Evolutionary conservation across 2,113 vertebrate species (phyloP).

Genomic region (Caracal caracal): DNA sequence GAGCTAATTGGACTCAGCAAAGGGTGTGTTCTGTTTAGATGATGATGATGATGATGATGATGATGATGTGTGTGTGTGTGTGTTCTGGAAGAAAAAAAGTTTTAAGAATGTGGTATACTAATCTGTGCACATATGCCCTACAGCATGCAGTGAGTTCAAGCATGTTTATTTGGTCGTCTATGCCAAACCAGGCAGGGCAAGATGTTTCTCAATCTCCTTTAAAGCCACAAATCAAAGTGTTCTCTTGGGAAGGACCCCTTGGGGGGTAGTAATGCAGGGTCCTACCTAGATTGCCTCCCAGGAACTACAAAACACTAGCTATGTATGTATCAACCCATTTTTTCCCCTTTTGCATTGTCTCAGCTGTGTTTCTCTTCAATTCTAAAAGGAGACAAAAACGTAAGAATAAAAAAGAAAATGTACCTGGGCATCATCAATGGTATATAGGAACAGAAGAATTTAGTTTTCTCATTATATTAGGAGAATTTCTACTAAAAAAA

Average conservation of each 20-base stretch:
- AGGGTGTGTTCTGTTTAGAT: neutral
- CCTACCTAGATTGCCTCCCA: neutral
- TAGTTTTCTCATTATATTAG: neutral
- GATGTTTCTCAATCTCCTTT: neutral
- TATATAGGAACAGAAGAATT: neutral
- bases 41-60: too few relatives aligned
- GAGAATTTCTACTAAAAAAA: neutral
- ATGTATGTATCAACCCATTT: neutral
- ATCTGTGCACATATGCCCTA: constrained; percentile 27
- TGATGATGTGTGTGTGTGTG: neutral
- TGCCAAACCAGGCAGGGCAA: neutral
- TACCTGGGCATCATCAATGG: neutral
- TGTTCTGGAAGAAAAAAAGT: constrained; percentile 13
- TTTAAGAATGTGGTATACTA: neutral
- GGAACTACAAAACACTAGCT: neutral
- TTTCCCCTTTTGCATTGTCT: neutral
- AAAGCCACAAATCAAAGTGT: neutral
- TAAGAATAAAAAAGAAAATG: neutral
- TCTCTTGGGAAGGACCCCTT: neutral
- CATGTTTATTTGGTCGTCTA: neutral
- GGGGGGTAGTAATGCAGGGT: neutral
- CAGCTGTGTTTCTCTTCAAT: neutral
- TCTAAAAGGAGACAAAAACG: neutral
- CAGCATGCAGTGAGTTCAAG: neutral
- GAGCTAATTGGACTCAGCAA: neutral